Evolutionary conservation across 2,113 vertebrate genomes (phyloP), one percentile per base, ranked within the genome.

Genomic region (Rissa tridactyla): DNA sequence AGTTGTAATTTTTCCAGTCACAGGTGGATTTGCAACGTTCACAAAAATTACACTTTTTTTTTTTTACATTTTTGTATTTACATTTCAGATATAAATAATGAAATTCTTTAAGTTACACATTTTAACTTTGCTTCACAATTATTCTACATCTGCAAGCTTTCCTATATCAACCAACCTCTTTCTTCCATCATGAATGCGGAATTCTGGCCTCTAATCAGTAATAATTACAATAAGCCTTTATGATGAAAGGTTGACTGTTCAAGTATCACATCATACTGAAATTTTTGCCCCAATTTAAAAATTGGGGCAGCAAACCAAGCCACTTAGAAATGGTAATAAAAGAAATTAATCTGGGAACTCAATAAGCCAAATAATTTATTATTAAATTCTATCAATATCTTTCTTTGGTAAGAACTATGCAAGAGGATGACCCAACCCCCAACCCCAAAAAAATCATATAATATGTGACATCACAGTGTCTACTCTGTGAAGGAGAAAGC

Each of bases 1-100:
- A 97, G 96, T 95, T 97, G 97, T 97, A 97, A 97, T 97, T 97
- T 98, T 98, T 98, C 98, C 97, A 97, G 91, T 98, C 97, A 98
- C 65, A 97, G 96, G 96, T 91, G 65, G 94, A 70, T 95, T 97
- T 96, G 96, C 96, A 98, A 98, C 97, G 98, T 97, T 97, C 97
- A 98, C 96, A 95, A 98, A 98, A 98, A 98, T 97, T 96, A 95
- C 96, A 97, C 94, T 90, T 93, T 86, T 89, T 94, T 82, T 96
- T 92, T 95, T 96, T 92, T 91, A 86, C 78, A 91, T 65, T 95
- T 92, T 89, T 65, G 64, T 97, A 97, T 97, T 96, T 97, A 97
- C 96, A 97, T 70, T 77, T 96, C 83, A 84, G 87, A 94, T 98
- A 97, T 94, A 96, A 96, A 96, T 92, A 91, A 86, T 75, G 92